These are phyloP conservation scores for Adelphocoris suturalis DNA, from an alignment of 2,888 invertebrate species.

Conservation along the genomic window DNA sequence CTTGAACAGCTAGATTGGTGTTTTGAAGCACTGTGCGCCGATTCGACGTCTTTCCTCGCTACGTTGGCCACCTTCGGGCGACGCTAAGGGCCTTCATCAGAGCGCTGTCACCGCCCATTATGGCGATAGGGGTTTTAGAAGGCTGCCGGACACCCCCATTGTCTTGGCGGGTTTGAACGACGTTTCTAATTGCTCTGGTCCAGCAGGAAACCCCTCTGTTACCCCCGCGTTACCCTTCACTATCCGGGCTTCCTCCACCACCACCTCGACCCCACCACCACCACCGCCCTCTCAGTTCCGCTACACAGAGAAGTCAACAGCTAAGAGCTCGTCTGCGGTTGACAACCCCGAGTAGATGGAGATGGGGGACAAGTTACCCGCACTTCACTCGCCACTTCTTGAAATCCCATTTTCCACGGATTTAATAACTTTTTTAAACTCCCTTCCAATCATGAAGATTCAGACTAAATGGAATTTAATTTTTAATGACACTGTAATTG, in stretches of 20 bases:
- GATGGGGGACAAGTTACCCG: background rate
- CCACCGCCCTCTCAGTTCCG: background rate
- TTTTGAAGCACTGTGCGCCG: too few species aligned
- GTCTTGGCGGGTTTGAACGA: conserved; percentile 46
- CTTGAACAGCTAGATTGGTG: too few species aligned
- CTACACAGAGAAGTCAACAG: conserved; percentile 8
- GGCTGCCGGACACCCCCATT: background rate
- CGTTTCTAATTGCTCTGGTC: conserved; percentile 45
- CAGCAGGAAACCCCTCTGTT: background rate
- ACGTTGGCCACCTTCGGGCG: background rate
- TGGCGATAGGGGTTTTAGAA: background rate
- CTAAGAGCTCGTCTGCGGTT: background rate
- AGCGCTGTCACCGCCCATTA: background rate
- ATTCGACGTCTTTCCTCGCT: too few species aligned
- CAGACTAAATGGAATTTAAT: too few species aligned
- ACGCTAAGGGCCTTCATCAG: background rate
- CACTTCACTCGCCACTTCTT: background rate
- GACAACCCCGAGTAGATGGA: background rate
- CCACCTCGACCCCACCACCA: background rate
- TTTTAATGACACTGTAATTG: too few species aligned
- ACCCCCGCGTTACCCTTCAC: background rate
- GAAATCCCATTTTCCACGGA: background rate
- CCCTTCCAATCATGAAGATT: too few species aligned
- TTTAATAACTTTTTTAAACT: background rate
- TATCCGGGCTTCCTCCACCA: too few species aligned